Evolutionary conservation across 1,140 invertebrate species (phyloP).

Genomic region (Macrobrachium rosenbergii): DNA sequence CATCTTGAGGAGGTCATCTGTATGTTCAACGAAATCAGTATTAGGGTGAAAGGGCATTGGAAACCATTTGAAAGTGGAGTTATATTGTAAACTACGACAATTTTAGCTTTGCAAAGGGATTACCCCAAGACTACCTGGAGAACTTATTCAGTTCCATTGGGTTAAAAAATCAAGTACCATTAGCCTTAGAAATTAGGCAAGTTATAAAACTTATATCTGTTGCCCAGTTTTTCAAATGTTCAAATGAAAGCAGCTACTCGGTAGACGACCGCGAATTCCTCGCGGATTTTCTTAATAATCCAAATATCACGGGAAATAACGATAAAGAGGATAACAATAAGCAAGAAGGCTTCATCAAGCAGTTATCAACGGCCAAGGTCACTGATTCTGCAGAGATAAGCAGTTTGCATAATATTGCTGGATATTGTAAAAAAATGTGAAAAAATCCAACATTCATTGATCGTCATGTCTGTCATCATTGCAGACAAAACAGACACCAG

Average conservation of each 20-base stretch:
- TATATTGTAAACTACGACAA: not conserved
- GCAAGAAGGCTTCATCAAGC: not conserved
- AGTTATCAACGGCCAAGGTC: not conserved
- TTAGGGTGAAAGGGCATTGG: not conserved
- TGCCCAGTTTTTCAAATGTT: constrained; percentile 30
- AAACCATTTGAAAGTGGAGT: constrained; percentile 9
- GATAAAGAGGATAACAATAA: not conserved
- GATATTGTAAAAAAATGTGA: not conserved
- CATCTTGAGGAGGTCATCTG: not conserved
- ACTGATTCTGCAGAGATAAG: not conserved
- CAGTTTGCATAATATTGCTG: not conserved
- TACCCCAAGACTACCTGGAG: constrained; percentile 26
- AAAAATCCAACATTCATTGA: constrained; percentile 3
- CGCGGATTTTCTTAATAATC: constrained; percentile 2
- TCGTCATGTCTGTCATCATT: not conserved
- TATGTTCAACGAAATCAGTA: not conserved
- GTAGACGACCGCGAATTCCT: constrained; percentile 6
- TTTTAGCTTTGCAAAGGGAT: not conserved
- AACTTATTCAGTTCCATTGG: constrained; percentile 19
- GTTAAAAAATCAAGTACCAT: constrained; percentile 20
- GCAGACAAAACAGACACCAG: not conserved
- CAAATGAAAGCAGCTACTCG: constrained; percentile 4
- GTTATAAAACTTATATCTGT: constrained; percentile 16
- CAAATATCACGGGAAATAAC: not conserved
- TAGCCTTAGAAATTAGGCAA: constrained; percentile 24